phyloP scores from a whole-genome alignment of 2,113 vertebrate species.

The Equus quagga region DNA sequence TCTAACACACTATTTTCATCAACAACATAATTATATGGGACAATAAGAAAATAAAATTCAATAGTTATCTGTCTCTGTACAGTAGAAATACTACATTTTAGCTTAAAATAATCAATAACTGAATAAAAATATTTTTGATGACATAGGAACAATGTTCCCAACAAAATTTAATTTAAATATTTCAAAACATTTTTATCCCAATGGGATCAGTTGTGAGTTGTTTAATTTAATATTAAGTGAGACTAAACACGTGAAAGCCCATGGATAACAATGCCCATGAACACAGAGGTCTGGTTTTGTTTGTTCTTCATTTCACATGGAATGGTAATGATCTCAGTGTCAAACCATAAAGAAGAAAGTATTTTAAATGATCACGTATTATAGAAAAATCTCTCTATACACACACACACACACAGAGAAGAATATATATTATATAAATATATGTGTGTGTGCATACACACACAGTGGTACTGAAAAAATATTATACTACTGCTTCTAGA shows the following conservation, averaged over 20 bases:
- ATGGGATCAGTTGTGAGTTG: neutral
- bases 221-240: neutral
- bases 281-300: neutral
- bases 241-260: neutral
- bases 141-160: neutral
- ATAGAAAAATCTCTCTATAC: neutral
- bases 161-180: neutral
- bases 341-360: neutral
- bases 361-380: neutral
- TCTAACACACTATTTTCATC: neutral
- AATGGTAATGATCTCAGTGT: neutral
- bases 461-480: neutral
- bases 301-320: neutral
- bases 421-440: neutral
- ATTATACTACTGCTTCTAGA: neutral
- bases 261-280: neutral
- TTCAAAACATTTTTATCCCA: neutral
- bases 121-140: neutral
- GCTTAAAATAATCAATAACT: neutral
- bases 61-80: neutral
- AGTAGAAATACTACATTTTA: constrained; percentile 1
- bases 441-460: neutral
- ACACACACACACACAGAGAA: neutral
- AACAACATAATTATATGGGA: neutral
- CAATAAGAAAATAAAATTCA: neutral